phyloP scores from a whole-genome alignment of 2,113 vertebrate species.

The Nanorana parkeri region DNA sequence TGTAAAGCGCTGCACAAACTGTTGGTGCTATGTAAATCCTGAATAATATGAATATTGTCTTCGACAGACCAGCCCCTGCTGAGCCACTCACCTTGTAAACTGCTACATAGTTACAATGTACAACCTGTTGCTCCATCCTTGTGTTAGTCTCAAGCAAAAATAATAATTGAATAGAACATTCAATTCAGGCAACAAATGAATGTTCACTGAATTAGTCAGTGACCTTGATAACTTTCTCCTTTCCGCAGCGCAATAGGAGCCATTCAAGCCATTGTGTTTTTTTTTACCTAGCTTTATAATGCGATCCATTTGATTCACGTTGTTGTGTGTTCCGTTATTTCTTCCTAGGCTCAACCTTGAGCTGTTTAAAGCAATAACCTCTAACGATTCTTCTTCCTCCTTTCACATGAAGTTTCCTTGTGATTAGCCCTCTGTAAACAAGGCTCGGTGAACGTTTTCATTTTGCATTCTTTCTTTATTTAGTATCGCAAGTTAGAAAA shows the following conservation, averaged over 20 bases:
- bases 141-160: background rate
- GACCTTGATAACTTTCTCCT: constrained; percentile 47
- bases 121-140: background rate
- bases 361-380: constrained; percentile 46
- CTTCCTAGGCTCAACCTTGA: constrained; percentile 40
- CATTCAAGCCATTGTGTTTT: constrained; percentile 29
- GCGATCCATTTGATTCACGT: constrained; percentile 38
- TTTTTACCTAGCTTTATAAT: constrained; percentile 40
- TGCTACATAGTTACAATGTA: too few species aligned
- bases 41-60: too few species aligned
- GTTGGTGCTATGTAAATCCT: too few species aligned
- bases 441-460: background rate
- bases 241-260: constrained; percentile 28
- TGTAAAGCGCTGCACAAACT: too few species aligned
- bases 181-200: constrained; percentile 26
- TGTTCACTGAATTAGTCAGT: constrained; percentile 34
- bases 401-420: constrained; percentile 16
- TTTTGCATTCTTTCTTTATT: background rate
- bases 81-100: too few species aligned
- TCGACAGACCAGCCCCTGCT: too few species aligned
- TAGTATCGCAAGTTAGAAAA: too few species aligned
- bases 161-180: constrained; percentile 29
- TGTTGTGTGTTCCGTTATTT: constrained; percentile 30
- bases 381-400: background rate
- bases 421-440: background rate